Conservation (phyloP, 2,113 vertebrate species). For the Neofelis nebulosa region DNA sequence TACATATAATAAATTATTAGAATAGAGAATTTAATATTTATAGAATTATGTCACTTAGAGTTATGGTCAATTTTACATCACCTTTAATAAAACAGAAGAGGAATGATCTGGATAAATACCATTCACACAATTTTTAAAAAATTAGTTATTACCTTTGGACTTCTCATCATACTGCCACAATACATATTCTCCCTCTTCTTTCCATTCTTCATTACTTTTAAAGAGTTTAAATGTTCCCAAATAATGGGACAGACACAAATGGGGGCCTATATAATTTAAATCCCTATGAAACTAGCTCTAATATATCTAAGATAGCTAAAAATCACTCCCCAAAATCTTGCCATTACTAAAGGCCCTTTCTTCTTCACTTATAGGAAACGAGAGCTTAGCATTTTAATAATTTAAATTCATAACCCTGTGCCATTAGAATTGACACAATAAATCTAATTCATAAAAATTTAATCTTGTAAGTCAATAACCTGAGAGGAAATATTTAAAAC, state of each 20-base stretch:
- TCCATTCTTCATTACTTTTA: neutral
- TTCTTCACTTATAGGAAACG: neutral
- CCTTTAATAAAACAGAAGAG: neutral
- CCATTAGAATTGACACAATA: neutral
- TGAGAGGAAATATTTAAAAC: neutral
- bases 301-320: neutral
- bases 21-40: neutral
- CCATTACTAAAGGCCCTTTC: neutral
- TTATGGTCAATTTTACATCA: neutral
- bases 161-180: neutral
- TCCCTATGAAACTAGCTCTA: neutral
- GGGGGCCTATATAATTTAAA: neutral
- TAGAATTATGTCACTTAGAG: neutral
- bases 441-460: conserved; percentile 9
- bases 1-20: neutral
- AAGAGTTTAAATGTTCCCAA: neutral
- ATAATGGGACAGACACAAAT: neutral
- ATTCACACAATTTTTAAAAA: neutral
- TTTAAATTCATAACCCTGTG: neutral
- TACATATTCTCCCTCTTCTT: neutral
- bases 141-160: neutral
- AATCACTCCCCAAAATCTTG: neutral
- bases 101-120: neutral
- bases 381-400: neutral
- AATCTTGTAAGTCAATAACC: neutral